phyloP scores from a whole-genome alignment of 2,797 vertebrate species.

The Alca torda region DNA sequence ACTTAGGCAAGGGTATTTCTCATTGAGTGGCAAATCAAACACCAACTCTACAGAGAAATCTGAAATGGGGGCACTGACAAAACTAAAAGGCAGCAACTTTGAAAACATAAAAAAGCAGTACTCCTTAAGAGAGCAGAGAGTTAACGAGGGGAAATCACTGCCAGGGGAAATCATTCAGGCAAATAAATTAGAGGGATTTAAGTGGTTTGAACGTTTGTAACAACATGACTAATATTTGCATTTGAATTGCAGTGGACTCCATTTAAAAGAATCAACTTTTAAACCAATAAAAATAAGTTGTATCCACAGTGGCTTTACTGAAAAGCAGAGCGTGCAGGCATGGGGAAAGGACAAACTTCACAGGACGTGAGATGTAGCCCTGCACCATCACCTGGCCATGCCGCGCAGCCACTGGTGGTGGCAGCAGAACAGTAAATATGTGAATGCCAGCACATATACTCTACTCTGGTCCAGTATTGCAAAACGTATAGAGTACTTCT shows the following conservation, averaged over 20 bases:
- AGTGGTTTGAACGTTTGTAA: background rate
- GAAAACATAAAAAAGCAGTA: background rate
- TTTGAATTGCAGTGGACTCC: background rate
- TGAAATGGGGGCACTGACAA: background rate
- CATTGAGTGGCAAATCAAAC: background rate
- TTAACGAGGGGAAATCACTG: background rate
- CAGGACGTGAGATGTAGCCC: background rate
- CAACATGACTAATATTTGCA: background rate
- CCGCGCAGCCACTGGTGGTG: fast-evolving
- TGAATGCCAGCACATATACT: background rate
- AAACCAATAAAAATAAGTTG: background rate
- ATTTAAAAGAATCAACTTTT: background rate
- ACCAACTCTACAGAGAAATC: background rate
- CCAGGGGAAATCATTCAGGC: background rate
- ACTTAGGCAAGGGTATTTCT: background rate
- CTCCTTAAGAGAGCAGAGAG: background rate
- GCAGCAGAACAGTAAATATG: background rate
- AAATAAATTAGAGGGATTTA: background rate
- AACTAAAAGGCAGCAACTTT: background rate
- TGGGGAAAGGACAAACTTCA: background rate
- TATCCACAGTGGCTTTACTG: background rate
- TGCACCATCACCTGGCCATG: background rate
- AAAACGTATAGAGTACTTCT: background rate
- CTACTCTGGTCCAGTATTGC: background rate
- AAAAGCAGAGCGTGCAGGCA: background rate